These are phyloP conservation scores for Torymus aiolomorphi DNA, from an alignment of 2,888 invertebrate genomes.

Conservation along the genomic window DNA sequence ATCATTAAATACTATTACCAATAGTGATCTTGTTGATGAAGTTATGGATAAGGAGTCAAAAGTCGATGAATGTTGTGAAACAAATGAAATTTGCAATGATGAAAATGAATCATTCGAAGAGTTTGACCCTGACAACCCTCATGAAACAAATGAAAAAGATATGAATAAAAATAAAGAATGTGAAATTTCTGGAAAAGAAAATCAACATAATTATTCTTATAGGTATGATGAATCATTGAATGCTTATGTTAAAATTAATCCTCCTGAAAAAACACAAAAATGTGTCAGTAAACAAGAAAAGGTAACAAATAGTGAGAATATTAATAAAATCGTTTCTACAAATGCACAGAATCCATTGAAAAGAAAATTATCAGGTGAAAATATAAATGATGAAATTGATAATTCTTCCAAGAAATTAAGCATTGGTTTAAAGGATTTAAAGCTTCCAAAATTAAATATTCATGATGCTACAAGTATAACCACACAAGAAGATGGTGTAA, in stretches of 20 bases:
- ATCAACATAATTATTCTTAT: conserved; percentile 57
- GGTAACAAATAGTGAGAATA: conserved; percentile 29
- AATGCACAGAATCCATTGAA: conserved; percentile 45
- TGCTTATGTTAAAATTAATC: conserved; percentile 62
- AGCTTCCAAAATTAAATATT: conserved; percentile 69
- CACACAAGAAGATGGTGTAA: conserved; percentile 71
- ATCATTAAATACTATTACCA: neutral
- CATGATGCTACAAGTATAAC: conserved; percentile 67
- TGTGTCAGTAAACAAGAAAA: neutral
- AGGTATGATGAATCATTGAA: conserved; percentile 61
- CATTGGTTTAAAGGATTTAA: conserved; percentile 61
- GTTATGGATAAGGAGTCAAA: neutral
- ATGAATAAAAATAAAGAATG: conserved; percentile 15
- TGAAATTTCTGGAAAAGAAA: conserved; percentile 15
- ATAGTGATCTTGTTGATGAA: neutral
- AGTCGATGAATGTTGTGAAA: conserved; percentile 11
- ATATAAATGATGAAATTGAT: conserved; percentile 37
- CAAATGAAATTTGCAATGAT: conserved; percentile 57
- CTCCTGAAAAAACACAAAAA: neutral
- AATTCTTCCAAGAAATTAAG: conserved; percentile 44
- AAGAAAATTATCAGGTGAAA: conserved; percentile 38
- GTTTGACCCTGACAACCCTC: conserved; percentile 68
- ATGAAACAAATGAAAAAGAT: conserved; percentile 53
- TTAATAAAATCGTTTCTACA: neutral
- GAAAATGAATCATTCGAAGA: conserved; percentile 72